phyloP scores from a whole-genome alignment of 2,797 vertebrate genomes.

The Onychomys torridus region DNA sequence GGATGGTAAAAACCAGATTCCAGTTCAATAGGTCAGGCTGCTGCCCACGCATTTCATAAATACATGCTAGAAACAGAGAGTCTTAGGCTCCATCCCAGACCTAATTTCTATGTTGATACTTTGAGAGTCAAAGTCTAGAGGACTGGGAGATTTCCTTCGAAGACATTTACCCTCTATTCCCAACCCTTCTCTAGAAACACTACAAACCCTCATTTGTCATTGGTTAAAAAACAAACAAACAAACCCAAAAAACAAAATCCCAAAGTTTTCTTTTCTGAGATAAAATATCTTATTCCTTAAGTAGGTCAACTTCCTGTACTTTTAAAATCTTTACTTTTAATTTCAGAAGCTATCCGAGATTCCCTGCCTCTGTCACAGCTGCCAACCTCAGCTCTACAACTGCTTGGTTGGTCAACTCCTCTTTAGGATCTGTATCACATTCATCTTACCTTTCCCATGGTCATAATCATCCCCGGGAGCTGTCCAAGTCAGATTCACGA shows the following conservation, averaged over 20 bases:
- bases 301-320: background rate
- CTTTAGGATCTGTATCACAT: background rate
- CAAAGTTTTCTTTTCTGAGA: background rate
- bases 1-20: background rate
- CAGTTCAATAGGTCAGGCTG: background rate
- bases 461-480: conserved; percentile 88
- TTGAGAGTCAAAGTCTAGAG: background rate
- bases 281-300: background rate
- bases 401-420: background rate
- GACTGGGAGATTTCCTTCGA: background rate
- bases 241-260: background rate
- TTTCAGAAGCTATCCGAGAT: conserved; percentile 6
- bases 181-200: background rate
- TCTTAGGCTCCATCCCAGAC: background rate
- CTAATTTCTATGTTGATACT: background rate
- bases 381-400: background rate
- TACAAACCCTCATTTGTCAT: conserved; percentile 14
- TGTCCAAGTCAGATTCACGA: conserved; percentile 87
- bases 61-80: background rate
- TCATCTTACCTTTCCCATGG: conserved; percentile 85
- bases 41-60: background rate
- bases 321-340: background rate
- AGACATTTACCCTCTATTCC: background rate
- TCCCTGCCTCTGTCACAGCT: background rate
- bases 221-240: background rate